Conservation (phyloP, 2,888 invertebrate species). For the Malachius bipustulatus region DNA sequence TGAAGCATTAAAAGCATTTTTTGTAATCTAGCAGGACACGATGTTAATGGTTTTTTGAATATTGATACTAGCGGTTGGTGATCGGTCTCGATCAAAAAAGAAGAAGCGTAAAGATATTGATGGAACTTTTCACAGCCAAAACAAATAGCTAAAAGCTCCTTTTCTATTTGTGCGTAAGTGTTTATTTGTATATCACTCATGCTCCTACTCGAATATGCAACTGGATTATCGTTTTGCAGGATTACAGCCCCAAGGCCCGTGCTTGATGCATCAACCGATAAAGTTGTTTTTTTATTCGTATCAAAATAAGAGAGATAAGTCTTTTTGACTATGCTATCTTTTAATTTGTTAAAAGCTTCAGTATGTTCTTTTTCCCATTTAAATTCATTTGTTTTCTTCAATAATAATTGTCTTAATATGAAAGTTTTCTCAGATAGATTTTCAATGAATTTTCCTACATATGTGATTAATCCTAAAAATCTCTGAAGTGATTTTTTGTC, state of each 20-base stretch:
- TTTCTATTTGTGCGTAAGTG: constrained; percentile 27
- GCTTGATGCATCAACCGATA: constrained; percentile 6
- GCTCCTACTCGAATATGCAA: no score
- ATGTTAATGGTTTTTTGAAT: constrained; percentile 6
- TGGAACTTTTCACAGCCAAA: constrained; percentile 26
- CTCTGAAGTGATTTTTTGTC: background rate
- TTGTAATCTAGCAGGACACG: constrained; percentile 6
- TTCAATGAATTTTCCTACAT: no score
- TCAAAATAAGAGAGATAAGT: constrained; percentile 8
- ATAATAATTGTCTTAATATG: constrained; percentile 6
- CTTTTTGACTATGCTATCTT: constrained; percentile 8
- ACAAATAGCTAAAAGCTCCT: constrained; percentile 25
- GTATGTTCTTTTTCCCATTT: constrained; percentile 8
- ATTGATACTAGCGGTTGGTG: constrained; percentile 10
- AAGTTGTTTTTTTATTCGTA: constrained; percentile 5
- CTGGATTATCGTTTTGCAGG: constrained; percentile 26
- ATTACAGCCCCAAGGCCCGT: constrained; percentile 22
- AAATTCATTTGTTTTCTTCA: constrained; percentile 8
- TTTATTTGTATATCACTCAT: no score
- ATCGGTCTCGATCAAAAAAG: constrained; percentile 13
- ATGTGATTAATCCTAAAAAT: constrained; percentile 1
- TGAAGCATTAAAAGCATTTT: constrained; percentile 1
- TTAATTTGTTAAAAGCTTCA: constrained; percentile 11
- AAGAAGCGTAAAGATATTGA: constrained; percentile 24
- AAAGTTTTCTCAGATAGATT: constrained; percentile 9